A percentile compares a stretch with the other conserved stretches of the same genome.
Evolutionary conservation across 1,140 invertebrate genomes (phyloP).

Genomic region (Lutraria rhynchaena): DNA sequence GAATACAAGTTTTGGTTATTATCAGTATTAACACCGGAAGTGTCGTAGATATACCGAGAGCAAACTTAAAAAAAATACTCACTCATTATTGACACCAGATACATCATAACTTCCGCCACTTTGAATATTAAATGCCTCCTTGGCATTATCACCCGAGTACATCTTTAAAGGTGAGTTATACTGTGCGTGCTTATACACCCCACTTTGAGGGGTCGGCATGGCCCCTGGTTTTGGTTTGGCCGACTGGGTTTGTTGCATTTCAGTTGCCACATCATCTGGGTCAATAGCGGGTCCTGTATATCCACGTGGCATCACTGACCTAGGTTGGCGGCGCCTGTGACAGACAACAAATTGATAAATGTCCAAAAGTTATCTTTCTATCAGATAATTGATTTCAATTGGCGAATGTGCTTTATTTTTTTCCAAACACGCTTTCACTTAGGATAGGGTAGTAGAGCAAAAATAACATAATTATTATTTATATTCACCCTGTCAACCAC

Average conservation of each 20-base stretch:
- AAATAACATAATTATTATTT: no score
- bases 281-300: slow-evolving; percentile 64
- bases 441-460: no score
- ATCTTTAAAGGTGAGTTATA: slow-evolving; percentile 67
- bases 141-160: slow-evolving; percentile 62
- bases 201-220: slow-evolving; percentile 31
- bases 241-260: slow-evolving; percentile 39
- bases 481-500: no score
- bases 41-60: no score
- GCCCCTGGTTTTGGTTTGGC: slow-evolving; percentile 50
- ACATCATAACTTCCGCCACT: slow-evolving; percentile 60
- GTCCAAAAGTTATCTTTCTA: neutral
- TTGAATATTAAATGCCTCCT: slow-evolving; percentile 60
- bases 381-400: no score
- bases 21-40: no score
- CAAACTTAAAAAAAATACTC: neutral
- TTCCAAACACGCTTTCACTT: no score
- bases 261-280: slow-evolving; percentile 6
- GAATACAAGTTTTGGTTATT: no score
- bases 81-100: slow-evolving; percentile 35
- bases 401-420: no score
- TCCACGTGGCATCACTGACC: slow-evolving; percentile 64
- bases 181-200: slow-evolving; percentile 65
- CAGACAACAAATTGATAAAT: slow-evolving; percentile 1
- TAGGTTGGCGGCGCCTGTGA: slow-evolving; percentile 58